Conservation (phyloP, 1,140 invertebrate genomes). For the Orius laevigatus region DNA sequence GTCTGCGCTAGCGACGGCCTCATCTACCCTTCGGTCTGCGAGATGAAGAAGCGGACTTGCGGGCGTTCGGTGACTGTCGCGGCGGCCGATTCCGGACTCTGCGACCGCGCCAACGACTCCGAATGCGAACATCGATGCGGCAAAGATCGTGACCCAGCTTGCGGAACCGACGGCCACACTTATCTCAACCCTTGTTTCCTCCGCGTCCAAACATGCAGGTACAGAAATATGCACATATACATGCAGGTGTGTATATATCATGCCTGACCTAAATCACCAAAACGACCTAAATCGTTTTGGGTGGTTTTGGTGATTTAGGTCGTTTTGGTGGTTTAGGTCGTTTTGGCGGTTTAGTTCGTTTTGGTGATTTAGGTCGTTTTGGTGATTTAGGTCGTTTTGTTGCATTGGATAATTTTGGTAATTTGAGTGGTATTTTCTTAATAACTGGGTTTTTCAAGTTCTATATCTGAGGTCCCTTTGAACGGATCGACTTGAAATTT, state of each 20-base stretch:
- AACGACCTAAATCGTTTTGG: too few species aligned
- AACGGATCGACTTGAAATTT: too few species aligned
- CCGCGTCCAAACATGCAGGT: constrained; percentile 68
- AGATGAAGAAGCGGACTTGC: constrained; percentile 83
- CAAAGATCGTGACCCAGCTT: constrained; percentile 70
- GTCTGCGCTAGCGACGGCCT: constrained; percentile 75
- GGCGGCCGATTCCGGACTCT: constrained; percentile 27
- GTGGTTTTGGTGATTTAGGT: neutral
- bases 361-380: too few species aligned
- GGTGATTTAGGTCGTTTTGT: too few species aligned
- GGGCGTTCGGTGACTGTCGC: constrained; percentile 39
- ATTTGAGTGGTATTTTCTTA: too few species aligned
- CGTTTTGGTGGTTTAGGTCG: too few species aligned
- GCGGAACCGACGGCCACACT: constrained; percentile 74
- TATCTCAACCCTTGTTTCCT: constrained; percentile 84
- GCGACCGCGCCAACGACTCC: constrained; percentile 51
- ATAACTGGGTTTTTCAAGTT: too few species aligned
- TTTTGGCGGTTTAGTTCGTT: neutral
- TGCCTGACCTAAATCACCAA: too few species aligned
- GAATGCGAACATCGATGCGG: constrained; percentile 61
- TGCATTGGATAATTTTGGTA: too few species aligned
- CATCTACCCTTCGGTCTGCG: constrained; percentile 78
- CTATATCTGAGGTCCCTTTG: too few species aligned
- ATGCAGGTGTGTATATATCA: too few species aligned
- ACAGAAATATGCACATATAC: too few species aligned